A percentile compares a stretch with the other conserved stretches of the same genome.
Conservation (phyloP, 2,888 invertebrate genomes). For the Chloroclystis v-ata region DNA sequence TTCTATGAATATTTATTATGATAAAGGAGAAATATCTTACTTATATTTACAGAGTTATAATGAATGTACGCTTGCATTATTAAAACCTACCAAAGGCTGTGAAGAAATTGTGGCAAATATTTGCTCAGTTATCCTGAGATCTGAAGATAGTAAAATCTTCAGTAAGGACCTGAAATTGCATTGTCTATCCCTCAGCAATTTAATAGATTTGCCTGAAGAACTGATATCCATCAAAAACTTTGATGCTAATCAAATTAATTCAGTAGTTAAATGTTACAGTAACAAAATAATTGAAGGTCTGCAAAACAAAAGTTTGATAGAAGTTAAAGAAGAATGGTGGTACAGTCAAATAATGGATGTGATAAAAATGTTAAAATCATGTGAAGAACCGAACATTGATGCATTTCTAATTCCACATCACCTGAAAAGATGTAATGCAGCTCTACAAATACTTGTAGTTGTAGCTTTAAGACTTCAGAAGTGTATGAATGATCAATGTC, state of each 20-base stretch:
- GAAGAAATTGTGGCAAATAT: conserved; percentile 43
- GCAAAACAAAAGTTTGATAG: conserved; percentile 25
- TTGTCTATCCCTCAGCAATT: conserved; percentile 49
- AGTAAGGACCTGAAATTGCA: conserved; percentile 46
- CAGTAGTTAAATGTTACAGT: conserved; percentile 43
- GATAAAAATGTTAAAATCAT: conserved; percentile 42
- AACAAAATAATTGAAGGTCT: conserved; percentile 42
- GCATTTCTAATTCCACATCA: conserved; percentile 46
- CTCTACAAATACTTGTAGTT: conserved; percentile 47
- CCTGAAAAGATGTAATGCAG: conserved; percentile 46
- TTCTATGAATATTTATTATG: conserved; percentile 46
- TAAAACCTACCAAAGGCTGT: conserved; percentile 36
- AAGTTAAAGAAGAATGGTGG: conserved; percentile 47
- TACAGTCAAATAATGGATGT: conserved; percentile 47
- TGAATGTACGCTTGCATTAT: conserved; percentile 37
- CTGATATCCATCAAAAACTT: conserved; percentile 45
- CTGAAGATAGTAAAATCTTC: conserved; percentile 41
- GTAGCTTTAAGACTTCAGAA: conserved; percentile 34
- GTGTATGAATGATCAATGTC: conserved; percentile 10
- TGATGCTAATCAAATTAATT: conserved; percentile 49
- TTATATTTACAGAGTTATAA: conserved; percentile 45
- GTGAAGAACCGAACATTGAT: conserved; percentile 45
- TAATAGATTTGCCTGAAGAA: conserved; percentile 43
- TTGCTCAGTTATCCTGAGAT: conserved; percentile 44
- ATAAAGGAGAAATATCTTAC: conserved; percentile 50